phyloP scores from a whole-genome alignment of 1,140 invertebrate species.

The Lordiphosa collinella region DNA sequence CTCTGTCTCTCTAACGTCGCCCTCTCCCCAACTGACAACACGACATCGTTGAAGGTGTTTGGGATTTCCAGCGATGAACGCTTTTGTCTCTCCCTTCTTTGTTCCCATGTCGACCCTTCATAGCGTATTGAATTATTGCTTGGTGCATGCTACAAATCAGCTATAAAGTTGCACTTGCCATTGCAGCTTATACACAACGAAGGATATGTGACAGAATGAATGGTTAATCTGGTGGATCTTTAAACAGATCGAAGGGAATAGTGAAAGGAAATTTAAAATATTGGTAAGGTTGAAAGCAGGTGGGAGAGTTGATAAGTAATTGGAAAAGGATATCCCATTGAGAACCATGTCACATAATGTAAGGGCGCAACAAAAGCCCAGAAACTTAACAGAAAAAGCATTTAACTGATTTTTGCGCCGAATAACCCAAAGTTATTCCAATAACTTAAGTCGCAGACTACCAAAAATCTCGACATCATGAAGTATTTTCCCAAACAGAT shows the following conservation, averaged over 20 bases:
- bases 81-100: conserved; percentile 12
- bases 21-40: conserved; percentile 14
- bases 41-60: conserved; percentile 62
- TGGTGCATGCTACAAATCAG: conserved; percentile 71
- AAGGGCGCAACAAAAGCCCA: too few relatives aligned
- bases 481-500: too few relatives aligned
- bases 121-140: conserved; percentile 69
- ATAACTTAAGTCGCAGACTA: too few relatives aligned
- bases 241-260: background rate
- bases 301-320: too few relatives aligned
- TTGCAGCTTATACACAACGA: conserved; percentile 4
- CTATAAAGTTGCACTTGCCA: conserved; percentile 38
- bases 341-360: too few relatives aligned
- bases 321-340: too few relatives aligned
- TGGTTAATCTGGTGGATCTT: background rate
- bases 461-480: too few relatives aligned
- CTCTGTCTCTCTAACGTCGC: background rate
- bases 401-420: too few relatives aligned
- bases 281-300: too few relatives aligned
- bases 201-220: background rate
- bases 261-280: too few relatives aligned
- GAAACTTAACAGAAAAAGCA: too few relatives aligned
- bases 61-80: conserved; percentile 58
- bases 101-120: conserved; percentile 17
- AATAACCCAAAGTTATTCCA: too few relatives aligned